A percentile compares a stretch with the other conserved stretches of the same genome.
Conservation (phyloP, 2,888 invertebrate species). For the Ophioninae sp. region DNA sequence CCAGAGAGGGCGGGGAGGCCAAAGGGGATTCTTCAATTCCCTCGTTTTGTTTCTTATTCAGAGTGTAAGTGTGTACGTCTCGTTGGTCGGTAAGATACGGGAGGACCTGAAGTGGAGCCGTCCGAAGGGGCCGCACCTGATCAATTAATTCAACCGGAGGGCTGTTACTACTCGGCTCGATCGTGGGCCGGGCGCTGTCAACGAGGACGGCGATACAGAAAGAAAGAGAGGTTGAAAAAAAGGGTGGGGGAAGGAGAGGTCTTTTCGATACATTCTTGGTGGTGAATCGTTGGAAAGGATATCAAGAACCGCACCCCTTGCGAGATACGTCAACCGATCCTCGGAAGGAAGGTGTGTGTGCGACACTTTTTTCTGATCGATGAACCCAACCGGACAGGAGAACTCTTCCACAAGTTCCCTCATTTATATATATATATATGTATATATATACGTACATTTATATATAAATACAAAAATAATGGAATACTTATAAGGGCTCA, state of each 20-base stretch:
- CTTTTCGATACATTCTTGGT: constrained; percentile 57
- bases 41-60: constrained; percentile 24
- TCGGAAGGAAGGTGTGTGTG: constrained; percentile 32
- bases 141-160: constrained; percentile 52
- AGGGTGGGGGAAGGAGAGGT: constrained; percentile 27
- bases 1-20: constrained; percentile 4
- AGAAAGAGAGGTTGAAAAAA: constrained; percentile 40
- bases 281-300: constrained; percentile 41
- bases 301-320: constrained; percentile 55
- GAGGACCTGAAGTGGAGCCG: constrained; percentile 28
- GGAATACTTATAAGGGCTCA: constrained; percentile 4
- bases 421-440: not conserved
- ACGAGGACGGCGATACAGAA: constrained; percentile 40
- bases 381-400: constrained; percentile 53
- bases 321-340: constrained; percentile 24
- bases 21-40: constrained; percentile 36
- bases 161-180: constrained; percentile 39
- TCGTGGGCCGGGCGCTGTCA: constrained; percentile 6
- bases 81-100: constrained; percentile 18
- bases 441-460: not conserved
- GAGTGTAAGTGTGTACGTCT: constrained; percentile 4
- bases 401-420: constrained; percentile 17
- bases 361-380: constrained; percentile 29
- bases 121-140: constrained; percentile 67
- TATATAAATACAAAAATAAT: not conserved